A percentile compares a stretch with the other conserved stretches of the same genome.
These are phyloP conservation scores for Drosophila equinoxialis DNA, from an alignment of 1,140 invertebrate genomes.

Conservation along the genomic window DNA sequence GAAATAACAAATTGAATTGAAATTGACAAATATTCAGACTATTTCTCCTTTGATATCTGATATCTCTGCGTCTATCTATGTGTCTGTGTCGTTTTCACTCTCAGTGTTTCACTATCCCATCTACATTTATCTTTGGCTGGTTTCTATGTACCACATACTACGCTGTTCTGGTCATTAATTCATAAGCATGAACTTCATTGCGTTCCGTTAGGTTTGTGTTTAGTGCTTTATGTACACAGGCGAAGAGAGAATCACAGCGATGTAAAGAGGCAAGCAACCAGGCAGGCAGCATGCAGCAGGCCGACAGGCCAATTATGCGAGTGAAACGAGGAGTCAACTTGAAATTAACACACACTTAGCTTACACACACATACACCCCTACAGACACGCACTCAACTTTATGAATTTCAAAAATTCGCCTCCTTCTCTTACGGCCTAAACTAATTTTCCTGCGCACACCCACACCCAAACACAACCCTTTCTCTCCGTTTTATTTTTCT, in stretches of 20 bases:
- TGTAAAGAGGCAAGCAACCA: conserved; percentile 24
- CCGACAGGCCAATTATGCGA: conserved; percentile 59
- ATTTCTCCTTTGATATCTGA: neutral
- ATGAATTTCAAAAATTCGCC: conserved; percentile 76
- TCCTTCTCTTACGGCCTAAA: conserved; percentile 52
- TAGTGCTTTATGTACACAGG: conserved; percentile 18
- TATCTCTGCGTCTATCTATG: neutral
- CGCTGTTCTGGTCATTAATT: conserved; percentile 61
- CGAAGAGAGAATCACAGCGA: conserved; percentile 11
- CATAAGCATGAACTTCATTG: conserved; percentile 78
- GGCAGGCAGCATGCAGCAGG: conserved; percentile 4
- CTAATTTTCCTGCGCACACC: conserved; percentile 64
- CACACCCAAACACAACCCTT: conserved; percentile 30
- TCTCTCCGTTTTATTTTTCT: conserved; percentile 14
- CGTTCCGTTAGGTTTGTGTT: conserved; percentile 47
- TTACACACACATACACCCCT: conserved; percentile 18
- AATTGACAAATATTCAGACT: neutral
- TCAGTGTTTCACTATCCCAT: neutral
- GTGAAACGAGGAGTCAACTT: conserved; percentile 61
- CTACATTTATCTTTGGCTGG: neutral
- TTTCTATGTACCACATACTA: neutral
- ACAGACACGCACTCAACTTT: conserved; percentile 54
- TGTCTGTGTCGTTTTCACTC: neutral
- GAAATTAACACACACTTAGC: conserved; percentile 62
- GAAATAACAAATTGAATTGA: neutral